Percentiles rank a stretch among this genome's conserved stretches.
These are phyloP conservation scores for Oscheius sp. DNA, from an alignment of 2,888 invertebrate genomes.

Conservation along the genomic window DNA sequence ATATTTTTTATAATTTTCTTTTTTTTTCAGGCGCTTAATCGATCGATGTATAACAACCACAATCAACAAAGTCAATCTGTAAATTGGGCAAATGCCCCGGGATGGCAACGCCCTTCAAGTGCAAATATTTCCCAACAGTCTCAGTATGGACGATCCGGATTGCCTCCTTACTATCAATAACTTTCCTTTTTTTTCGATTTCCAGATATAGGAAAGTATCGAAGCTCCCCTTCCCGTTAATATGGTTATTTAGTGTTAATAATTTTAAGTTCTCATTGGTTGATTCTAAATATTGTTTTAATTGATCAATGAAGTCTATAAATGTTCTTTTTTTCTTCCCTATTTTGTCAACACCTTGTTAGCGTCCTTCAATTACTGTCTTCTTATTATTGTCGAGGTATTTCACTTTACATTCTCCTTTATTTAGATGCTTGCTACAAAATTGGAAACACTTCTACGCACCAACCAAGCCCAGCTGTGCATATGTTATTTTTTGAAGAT, in stretches of 20 bases:
- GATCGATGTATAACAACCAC: slow-evolving; percentile 2
- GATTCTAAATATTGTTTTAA: too few relatives aligned
- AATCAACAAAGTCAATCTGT: slow-evolving; percentile 3
- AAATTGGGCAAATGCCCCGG: slow-evolving; percentile 24
- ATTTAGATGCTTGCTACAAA: background rate
- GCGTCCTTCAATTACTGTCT: too few relatives aligned
- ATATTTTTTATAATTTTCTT: background rate
- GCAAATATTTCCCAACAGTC: slow-evolving; percentile 17
- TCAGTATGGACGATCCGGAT: slow-evolving; percentile 9
- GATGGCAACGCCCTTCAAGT: slow-evolving; percentile 23
- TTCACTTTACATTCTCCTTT: background rate
- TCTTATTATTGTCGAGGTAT: background rate
- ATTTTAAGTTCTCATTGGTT: background rate
- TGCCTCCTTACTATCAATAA: slow-evolving; percentile 22
- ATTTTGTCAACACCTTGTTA: too few relatives aligned
- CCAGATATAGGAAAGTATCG: slow-evolving; percentile 12
- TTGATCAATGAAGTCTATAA: too few relatives aligned
- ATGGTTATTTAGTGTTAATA: slow-evolving; percentile 28
- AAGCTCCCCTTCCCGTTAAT: background rate
- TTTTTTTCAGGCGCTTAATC: slow-evolving; percentile 9
- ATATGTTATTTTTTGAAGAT: slow-evolving; percentile 40
- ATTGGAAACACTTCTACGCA: background rate
- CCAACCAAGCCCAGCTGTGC: background rate
- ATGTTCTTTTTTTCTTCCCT: too few relatives aligned
- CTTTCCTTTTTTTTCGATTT: background rate